A percentile compares a stretch with the other conserved stretches of the same genome.
Conservation (phyloP, 2,113 vertebrate genomes). For the Pongo pygmaeus region DNA sequence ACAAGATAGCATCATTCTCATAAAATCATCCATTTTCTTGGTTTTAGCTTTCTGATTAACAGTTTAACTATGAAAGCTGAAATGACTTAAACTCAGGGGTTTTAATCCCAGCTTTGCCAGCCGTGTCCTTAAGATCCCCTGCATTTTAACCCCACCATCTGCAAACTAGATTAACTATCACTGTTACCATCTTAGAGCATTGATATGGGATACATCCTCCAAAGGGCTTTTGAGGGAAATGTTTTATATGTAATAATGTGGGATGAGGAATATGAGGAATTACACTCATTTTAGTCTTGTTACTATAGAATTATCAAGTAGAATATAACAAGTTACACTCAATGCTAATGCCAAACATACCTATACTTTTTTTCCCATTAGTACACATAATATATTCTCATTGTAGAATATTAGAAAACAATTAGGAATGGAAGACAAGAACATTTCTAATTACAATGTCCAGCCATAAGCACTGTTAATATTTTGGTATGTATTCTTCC, state of each 20-base stretch:
- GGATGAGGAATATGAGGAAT: neutral
- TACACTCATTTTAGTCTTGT: neutral
- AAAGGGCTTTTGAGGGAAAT: neutral
- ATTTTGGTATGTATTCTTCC: neutral
- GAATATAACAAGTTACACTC: neutral
- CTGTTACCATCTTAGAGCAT: neutral
- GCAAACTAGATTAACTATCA: neutral
- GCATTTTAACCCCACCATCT: neutral
- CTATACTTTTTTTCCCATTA: neutral
- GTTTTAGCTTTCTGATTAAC: constrained; percentile 6
- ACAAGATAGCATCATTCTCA: neutral
- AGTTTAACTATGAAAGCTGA: neutral
- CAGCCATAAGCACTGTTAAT: neutral
- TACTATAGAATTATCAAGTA: neutral
- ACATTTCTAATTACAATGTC: neutral
- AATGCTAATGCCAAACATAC: neutral
- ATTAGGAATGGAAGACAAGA: neutral
- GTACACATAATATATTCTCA: neutral
- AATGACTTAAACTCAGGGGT: neutral
- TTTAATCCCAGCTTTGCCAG: neutral
- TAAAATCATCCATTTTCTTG: neutral
- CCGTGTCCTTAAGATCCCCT: neutral
- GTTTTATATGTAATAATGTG: neutral
- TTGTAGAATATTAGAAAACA: neutral
- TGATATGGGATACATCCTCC: neutral